Evolutionary conservation across 2,797 vertebrate species (phyloP).

Genomic region (Myotis planiceps): DNA sequence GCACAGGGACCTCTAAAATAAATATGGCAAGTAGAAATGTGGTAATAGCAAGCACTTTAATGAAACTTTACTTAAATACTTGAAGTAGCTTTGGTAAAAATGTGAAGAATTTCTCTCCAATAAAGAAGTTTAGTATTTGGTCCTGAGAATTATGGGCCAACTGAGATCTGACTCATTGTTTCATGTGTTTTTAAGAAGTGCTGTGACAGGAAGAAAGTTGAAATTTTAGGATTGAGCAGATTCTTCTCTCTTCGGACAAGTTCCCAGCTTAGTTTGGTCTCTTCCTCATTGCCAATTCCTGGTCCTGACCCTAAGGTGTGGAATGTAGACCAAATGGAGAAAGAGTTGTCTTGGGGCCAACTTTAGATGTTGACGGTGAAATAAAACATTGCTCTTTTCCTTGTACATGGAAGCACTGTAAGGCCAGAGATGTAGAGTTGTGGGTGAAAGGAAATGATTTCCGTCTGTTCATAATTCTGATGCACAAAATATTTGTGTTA

Average conservation of each 20-base stretch:
- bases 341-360: conserved; percentile 56
- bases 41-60: conserved; percentile 37
- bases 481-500: conserved; percentile 41
- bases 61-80: conserved; percentile 52
- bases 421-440: conserved; percentile 51
- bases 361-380: conserved; percentile 65
- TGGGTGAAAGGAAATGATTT: conserved; percentile 58
- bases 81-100: conserved; percentile 43
- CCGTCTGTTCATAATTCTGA: conserved; percentile 33
- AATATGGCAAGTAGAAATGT: conserved; percentile 46
- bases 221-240: conserved; percentile 63
- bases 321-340: conserved; percentile 68
- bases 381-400: conserved; percentile 63
- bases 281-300: conserved; percentile 61
- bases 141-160: conserved; percentile 64
- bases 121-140: conserved; percentile 67
- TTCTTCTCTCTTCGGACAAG: conserved; percentile 54
- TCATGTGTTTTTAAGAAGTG: conserved; percentile 73
- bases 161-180: conserved; percentile 70
- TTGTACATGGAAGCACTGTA: conserved; percentile 5
- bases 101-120: conserved; percentile 61
- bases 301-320: conserved; percentile 68
- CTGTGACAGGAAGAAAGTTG: conserved; percentile 60
- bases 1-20: conserved; percentile 50
- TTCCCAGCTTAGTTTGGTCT: conserved; percentile 48